Base-by-base conservation (phyloP, 2,797 vertebrate genomes). In the Galaxias olidus region DNA sequence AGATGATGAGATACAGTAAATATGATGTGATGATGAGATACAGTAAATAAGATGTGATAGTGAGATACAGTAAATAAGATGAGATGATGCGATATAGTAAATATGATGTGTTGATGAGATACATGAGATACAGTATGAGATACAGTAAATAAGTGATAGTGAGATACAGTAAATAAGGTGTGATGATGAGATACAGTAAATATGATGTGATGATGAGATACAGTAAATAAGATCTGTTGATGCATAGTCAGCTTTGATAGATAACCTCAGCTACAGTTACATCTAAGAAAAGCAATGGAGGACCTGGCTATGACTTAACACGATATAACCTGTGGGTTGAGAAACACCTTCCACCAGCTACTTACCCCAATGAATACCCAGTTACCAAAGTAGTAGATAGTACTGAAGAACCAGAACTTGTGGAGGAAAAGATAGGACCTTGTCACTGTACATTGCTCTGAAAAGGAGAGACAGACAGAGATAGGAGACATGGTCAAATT, bases 361-460 rank as follows among this genome's bases (percentile, higher is more conserved):
- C 97, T 95, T 90, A 99, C 98, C 84, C 64, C 93, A 69, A 99
- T 95, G 76, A 99, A 99, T 4, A 92, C 95, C 98, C 98, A 99
- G 85, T 98, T 99, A 6, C 98, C 97, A 73, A 99, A 98, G 87
- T 99, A 99, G 87, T 99, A 99, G 14, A 94, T 93, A n/a, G 96
- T 95, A 76, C 95, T 96, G 82, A 99, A 99, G 91, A 99, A 99
- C 98, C 98, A 99, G 83, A 99, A 99, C 82, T 98, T 98, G 87
- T 99, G 97, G 66, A 99, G 95, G 76, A 99, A 99, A 1, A 99
- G 91, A 69, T 99, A 99, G 0, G 96, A 95, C 72, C 96, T 92
- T 9, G 98, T 99, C 75, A 98, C 91, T 4, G 88, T 96, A 84
- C 98, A 99, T 63, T 99, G 91, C 77, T 98, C 98, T 99, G 84